Evolutionary conservation across 2,113 vertebrate species (phyloP).

Genomic region (Percopsis transmontana): DNA sequence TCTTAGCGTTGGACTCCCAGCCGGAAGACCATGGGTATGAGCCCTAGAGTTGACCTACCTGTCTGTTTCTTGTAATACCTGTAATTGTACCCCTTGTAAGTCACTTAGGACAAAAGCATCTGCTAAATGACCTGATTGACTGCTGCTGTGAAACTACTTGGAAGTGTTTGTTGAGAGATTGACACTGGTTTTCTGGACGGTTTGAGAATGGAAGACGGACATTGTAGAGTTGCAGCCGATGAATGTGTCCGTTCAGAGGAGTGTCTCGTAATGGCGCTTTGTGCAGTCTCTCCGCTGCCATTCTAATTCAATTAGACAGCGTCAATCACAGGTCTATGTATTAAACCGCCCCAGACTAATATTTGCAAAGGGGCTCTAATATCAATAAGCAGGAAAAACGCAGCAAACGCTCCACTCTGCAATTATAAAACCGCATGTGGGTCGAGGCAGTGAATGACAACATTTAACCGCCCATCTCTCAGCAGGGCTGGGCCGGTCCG

Average conservation of each 20-base stretch:
- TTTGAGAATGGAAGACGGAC: slow-evolving; percentile 40
- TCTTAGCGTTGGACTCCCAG: too few species aligned
- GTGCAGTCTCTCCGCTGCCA: slow-evolving; percentile 45
- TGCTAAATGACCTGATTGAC: slow-evolving; percentile 21
- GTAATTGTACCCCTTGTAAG: too few species aligned
- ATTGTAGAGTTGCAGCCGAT: slow-evolving; percentile 41
- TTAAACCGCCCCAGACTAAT: slow-evolving; percentile 66
- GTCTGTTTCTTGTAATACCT: too few species aligned
- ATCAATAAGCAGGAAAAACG: slow-evolving; percentile 65
- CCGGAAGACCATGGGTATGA: too few species aligned
- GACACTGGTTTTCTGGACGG: slow-evolving; percentile 36
- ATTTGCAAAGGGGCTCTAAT: slow-evolving; percentile 70
- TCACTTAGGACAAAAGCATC: slow-evolving; percentile 14
- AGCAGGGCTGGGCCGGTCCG: slow-evolving; percentile 34
- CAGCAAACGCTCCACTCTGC: slow-evolving; percentile 36
- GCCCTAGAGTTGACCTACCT: too few species aligned
- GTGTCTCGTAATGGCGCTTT: slow-evolving; percentile 63
- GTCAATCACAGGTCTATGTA: slow-evolving; percentile 68
- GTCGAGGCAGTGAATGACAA: slow-evolving; percentile 64
- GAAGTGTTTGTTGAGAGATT: slow-evolving; percentile 43
- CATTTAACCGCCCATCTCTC: slow-evolving; percentile 66
- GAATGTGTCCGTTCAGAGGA: slow-evolving; percentile 47
- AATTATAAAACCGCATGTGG: slow-evolving; percentile 68
- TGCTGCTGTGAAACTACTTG: slow-evolving; percentile 36
- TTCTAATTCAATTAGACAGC: slow-evolving; percentile 69